These are phyloP conservation scores for Lasioglossum leucozonium DNA, from an alignment of 2,888 invertebrate genomes.

Conservation along the genomic window DNA sequence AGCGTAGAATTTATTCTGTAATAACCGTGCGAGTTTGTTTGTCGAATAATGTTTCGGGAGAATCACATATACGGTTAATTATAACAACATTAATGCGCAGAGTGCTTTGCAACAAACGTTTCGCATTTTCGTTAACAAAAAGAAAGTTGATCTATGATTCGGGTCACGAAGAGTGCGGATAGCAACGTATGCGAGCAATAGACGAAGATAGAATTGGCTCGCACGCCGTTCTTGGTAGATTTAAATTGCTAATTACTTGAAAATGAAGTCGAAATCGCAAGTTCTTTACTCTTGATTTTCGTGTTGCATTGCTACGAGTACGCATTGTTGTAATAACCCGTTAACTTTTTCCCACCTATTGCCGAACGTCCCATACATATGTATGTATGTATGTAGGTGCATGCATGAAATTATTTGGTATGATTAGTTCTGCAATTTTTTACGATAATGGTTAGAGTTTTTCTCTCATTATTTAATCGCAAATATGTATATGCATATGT, in stretches of 20 bases:
- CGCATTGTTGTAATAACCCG: not conserved
- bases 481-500: not conserved
- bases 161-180: not conserved
- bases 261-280: not conserved
- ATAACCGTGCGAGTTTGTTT: no score
- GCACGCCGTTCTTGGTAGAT: not conserved
- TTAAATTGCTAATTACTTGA: not conserved
- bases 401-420: not conserved
- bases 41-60: no score
- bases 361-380: not conserved
- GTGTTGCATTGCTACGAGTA: not conserved
- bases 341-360: not conserved
- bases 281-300: constrained; percentile 1
- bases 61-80: no score
- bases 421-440: not conserved
- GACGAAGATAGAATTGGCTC: not conserved
- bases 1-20: no score
- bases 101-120: no score
- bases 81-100: no score
- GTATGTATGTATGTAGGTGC: not conserved
- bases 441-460: not conserved
- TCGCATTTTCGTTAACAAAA: no score
- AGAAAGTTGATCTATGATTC: no score
- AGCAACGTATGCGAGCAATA: not conserved
- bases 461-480: not conserved